Base-by-base conservation (phyloP, 2,113 vertebrate genomes). In the Condylura cristata region DNA sequence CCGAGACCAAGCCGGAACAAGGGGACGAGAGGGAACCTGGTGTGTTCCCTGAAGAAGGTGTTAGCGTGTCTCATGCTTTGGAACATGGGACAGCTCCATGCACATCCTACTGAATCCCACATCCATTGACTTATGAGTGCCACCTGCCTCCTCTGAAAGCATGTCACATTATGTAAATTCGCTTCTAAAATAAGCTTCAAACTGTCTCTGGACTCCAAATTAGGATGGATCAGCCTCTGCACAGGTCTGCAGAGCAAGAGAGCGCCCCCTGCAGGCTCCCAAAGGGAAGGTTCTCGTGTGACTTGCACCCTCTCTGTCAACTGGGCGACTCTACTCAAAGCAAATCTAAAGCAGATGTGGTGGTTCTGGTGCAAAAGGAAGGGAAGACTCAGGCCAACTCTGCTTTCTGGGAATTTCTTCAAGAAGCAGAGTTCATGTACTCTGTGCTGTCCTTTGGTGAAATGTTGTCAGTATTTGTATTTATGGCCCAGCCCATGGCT, bases 91-190 rank as follows among this genome's bases (percentile, higher is more conserved):
- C 56, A 65, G 32, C 72, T 97, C 96, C 96, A 91, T 78, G 66
- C 95, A 93, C 95, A 79, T 95, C 89, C 87, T 89, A 17, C 28
- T 18, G 83, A 94, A 76, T 97, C 97, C 95, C 94, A 93, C 95
- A 70, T 89, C 94, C 88, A 10, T 5, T 46, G 96, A 95, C 91
- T 97, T 95, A 91, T 91, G 96, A 65, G 66, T 90, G 90, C 96
- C 90, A 96, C 96, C 93, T 89, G 95, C 97, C 86, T 97, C 97
- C 97, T 91, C 88, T 30, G 92, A 97, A 97, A 98, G 97, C 98
- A 98, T 98, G 98, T 98, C 96, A 89, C 79, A 93, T 94, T 94
- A 90, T 97, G 96, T 98, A 97, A 86, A 97, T 96, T 95, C 87
- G 95, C 98, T 97, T 97, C 95, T 97, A 91, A 97, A 97, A 95